phyloP scores from a whole-genome alignment of 1,140 invertebrate genomes.

The Stegodyphus mimosarum region DNA sequence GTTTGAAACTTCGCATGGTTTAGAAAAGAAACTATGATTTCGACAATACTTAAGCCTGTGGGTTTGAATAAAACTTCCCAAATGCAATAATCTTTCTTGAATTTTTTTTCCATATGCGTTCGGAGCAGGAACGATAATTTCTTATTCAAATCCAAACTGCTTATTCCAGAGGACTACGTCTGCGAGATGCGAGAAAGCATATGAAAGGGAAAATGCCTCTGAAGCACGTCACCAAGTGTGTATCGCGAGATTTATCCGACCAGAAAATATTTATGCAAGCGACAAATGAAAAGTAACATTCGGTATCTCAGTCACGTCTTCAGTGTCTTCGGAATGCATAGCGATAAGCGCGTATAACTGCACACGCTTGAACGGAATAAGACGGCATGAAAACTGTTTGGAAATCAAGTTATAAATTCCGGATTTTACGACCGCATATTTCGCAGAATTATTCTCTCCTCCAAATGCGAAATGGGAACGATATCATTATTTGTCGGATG shows the following conservation, averaged over 20 bases:
- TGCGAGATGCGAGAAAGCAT: not conserved
- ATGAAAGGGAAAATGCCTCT: not conserved
- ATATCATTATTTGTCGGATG: too few species aligned
- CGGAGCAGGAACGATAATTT: not conserved
- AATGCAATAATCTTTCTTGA: too few species aligned
- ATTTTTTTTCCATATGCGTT: too few species aligned
- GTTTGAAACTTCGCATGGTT: too few species aligned
- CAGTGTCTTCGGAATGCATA: slow-evolving; percentile 42
- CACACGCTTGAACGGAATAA: not conserved
- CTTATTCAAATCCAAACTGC: not conserved
- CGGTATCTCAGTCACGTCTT: slow-evolving; percentile 36
- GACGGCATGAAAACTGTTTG: slow-evolving; percentile 45
- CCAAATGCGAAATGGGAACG: too few species aligned
- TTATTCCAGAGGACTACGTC: too few species aligned
- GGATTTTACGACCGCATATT: slow-evolving; percentile 31
- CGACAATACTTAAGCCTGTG: too few species aligned
- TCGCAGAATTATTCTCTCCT: slow-evolving; percentile 28
- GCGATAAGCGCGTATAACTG: slow-evolving; percentile 19
- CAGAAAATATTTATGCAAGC: slow-evolving; percentile 39
- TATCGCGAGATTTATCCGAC: slow-evolving; percentile 14
- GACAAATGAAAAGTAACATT: slow-evolving; percentile 39
- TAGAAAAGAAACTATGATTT: too few species aligned
- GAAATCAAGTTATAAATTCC: slow-evolving; percentile 58
- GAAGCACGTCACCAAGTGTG: slow-evolving; percentile 21
- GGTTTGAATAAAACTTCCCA: too few species aligned